Evolutionary conservation across 2,113 vertebrate species (phyloP).

Genomic region (Strix aluco): DNA sequence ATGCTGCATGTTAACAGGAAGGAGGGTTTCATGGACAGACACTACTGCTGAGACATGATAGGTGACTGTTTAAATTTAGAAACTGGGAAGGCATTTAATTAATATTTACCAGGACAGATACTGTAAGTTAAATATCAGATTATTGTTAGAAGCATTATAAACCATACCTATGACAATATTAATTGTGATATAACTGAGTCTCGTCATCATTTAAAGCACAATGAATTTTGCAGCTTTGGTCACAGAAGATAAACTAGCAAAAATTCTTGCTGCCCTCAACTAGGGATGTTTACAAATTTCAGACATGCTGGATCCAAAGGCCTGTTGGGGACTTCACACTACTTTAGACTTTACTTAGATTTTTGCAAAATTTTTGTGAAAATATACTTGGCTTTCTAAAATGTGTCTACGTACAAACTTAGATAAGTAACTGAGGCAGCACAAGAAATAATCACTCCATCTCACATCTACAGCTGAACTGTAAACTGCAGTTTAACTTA

Average conservation of each 20-base stretch:
- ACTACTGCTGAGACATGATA: background rate
- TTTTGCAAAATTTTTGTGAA: background rate
- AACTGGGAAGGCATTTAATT: slow-evolving; percentile 44
- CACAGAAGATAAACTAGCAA: background rate
- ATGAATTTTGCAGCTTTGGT: background rate
- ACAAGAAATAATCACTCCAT: background rate
- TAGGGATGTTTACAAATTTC: background rate
- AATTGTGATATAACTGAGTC: background rate
- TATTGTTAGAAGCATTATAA: background rate
- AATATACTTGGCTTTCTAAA: background rate
- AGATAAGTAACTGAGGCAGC: background rate
- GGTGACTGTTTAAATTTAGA: slow-evolving; percentile 41
- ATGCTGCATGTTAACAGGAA: background rate
- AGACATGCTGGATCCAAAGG: background rate
- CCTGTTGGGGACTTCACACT: background rate
- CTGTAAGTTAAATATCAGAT: slow-evolving; percentile 43
- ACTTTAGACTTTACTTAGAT: background rate
- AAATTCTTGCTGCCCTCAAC: background rate
- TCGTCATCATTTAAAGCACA: background rate
- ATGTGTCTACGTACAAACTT: background rate
- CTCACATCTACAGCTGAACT: background rate
- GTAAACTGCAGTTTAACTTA: background rate
- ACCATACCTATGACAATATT: background rate
- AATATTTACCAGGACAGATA: slow-evolving; percentile 53
- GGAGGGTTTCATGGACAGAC: background rate